phyloP scores from a whole-genome alignment of 1,140 invertebrate species.

The Drosophila tropicalis region DNA sequence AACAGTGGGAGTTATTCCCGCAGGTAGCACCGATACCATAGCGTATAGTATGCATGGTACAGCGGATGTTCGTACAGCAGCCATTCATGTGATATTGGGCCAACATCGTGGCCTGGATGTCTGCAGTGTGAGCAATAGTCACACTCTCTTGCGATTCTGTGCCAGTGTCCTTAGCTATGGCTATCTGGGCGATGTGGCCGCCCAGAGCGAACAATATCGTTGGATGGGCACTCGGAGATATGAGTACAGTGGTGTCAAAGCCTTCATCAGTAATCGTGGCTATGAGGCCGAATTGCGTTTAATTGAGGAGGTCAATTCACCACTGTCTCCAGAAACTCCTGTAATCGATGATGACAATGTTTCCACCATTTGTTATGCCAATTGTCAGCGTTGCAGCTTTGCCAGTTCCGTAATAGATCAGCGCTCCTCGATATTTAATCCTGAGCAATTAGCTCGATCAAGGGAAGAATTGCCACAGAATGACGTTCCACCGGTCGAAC shows the following conservation, averaged over 20 bases:
- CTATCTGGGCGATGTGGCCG: constrained; percentile 93
- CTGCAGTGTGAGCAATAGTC: constrained; percentile 89
- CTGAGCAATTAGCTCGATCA: constrained; percentile 50
- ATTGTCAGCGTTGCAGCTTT: constrained; percentile 70
- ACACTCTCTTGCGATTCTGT: constrained; percentile 88
- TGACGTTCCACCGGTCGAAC: not conserved
- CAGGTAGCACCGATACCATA: constrained; percentile 93
- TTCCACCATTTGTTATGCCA: constrained; percentile 71
- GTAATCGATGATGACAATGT: constrained; percentile 45
- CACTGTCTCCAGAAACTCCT: constrained; percentile 34
- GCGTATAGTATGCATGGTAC: constrained; percentile 93
- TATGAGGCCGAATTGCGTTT: constrained; percentile 87
- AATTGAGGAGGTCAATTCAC: constrained; percentile 48
- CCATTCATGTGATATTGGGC: constrained; percentile 92
- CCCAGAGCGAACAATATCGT: constrained; percentile 91
- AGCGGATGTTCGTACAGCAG: constrained; percentile 91
- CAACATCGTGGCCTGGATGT: constrained; percentile 90
- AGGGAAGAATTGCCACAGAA: constrained; percentile 53
- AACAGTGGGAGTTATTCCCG: constrained; percentile 88
- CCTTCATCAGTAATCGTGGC: constrained; percentile 88
- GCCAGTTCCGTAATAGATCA: constrained; percentile 75
- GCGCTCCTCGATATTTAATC: constrained; percentile 66
- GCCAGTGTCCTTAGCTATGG: constrained; percentile 94
- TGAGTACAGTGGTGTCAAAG: constrained; percentile 91
- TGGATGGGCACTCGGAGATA: constrained; percentile 96